These are phyloP conservation scores for Euzophera pinguis DNA, from an alignment of 2,888 invertebrate species.

Conservation along the genomic window DNA sequence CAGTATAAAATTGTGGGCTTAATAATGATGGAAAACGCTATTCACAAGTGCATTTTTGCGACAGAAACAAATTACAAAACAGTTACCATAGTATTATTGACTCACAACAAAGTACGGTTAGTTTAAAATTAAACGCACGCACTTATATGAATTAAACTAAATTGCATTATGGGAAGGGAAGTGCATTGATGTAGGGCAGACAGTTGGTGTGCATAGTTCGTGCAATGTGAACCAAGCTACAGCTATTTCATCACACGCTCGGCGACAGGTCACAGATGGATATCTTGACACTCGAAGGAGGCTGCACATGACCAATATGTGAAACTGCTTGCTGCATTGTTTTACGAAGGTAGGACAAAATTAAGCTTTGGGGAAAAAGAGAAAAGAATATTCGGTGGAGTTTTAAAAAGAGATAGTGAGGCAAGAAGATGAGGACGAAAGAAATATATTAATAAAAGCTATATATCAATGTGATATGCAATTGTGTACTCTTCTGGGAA, in stretches of 20 bases:
- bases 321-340: background rate
- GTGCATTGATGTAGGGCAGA: constrained; percentile 39
- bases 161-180: constrained; percentile 33
- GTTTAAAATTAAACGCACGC: constrained; percentile 4
- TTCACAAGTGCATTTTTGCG: background rate
- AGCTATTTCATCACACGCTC: constrained; percentile 50
- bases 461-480: no score
- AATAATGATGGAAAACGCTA: no score
- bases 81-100: constrained; percentile 1
- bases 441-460: no score
- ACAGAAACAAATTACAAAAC: background rate
- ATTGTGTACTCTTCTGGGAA: no score
- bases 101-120: background rate
- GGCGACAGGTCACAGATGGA: constrained; percentile 51
- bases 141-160: constrained; percentile 15
- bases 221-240: constrained; percentile 62
- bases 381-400: no score
- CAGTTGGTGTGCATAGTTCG: constrained; percentile 53
- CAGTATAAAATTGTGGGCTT: no score
- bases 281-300: constrained; percentile 34
- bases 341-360: background rate
- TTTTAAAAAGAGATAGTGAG: no score
- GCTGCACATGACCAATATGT: constrained; percentile 8
- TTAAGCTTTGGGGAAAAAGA: no score
- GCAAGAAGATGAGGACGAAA: no score